These are phyloP conservation scores for Diorhabda carinulata DNA, from an alignment of 1,140 invertebrate genomes.

Conservation along the genomic window DNA sequence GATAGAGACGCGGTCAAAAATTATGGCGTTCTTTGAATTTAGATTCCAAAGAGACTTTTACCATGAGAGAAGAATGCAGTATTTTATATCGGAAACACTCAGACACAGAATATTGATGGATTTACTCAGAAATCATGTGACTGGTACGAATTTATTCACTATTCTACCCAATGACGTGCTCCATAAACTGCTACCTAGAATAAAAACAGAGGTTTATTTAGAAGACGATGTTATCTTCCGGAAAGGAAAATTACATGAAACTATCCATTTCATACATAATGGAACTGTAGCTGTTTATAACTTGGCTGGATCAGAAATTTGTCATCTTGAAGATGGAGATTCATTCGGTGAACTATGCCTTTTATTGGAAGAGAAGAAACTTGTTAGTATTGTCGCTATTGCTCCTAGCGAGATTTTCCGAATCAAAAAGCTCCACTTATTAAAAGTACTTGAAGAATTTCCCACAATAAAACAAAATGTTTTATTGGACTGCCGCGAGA, in stretches of 20 bases:
- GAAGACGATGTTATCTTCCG: not conserved
- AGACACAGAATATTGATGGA: constrained; percentile 5
- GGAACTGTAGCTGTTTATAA: not conserved
- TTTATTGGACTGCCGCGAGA: no score
- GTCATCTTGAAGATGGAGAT: not conserved
- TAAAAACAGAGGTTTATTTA: not conserved
- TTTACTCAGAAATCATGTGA: not conserved
- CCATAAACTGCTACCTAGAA: not conserved
- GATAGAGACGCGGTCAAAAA: constrained; percentile 20
- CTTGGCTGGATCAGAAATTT: not conserved
- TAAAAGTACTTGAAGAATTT: no score
- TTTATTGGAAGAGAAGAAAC: not conserved
- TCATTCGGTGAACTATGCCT: not conserved
- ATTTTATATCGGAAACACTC: constrained; percentile 25
- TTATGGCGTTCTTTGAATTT: constrained; percentile 35
- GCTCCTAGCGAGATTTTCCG: not conserved
- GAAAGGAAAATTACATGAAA: not conserved
- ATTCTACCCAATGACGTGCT: not conserved
- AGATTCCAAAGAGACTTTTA: constrained; percentile 37
- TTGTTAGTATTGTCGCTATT: not conserved
- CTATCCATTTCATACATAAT: not conserved
- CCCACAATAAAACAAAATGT: no score
- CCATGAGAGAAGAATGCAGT: constrained; percentile 27
- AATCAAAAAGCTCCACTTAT: no score
- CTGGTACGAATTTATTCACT: not conserved